These are phyloP conservation scores for Drosophila falleni DNA, from an alignment of 2,888 invertebrate species.

Conservation along the genomic window DNA sequence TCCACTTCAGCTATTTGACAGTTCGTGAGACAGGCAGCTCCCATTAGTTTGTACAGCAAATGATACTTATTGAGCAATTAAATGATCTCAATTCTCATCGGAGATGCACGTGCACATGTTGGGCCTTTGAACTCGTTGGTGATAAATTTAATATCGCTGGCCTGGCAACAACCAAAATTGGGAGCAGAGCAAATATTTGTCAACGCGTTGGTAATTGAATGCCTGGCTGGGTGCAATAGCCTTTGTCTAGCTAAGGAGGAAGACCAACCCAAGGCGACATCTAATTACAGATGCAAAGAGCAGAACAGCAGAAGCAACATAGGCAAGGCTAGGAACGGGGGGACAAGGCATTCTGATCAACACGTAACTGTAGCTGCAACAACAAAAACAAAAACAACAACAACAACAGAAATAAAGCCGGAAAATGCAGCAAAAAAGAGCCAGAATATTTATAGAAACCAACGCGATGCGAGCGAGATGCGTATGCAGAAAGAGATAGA, in stretches of 20 bases:
- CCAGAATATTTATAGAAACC: constrained; percentile 68
- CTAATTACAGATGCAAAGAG: constrained; percentile 50
- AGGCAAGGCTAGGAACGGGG: not conserved
- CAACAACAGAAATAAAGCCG: constrained; percentile 45
- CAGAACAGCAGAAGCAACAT: not conserved
- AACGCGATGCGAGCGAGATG: constrained; percentile 60
- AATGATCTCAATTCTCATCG: constrained; percentile 40
- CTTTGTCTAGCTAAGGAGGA: constrained; percentile 63
- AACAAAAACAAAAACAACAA: constrained; percentile 47
- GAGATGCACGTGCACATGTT: constrained; percentile 46
- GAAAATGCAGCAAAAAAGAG: constrained; percentile 43
- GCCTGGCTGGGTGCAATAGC: constrained; percentile 66
- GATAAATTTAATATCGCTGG: constrained; percentile 42
- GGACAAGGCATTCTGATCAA: constrained; percentile 27
- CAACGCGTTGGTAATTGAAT: constrained; percentile 76
- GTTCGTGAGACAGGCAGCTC: constrained; percentile 8
- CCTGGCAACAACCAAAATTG: constrained; percentile 28
- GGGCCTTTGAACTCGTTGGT: constrained; percentile 57
- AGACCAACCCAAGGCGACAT: constrained; percentile 71
- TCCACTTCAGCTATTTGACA: constrained; percentile 21
- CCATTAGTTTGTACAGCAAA: constrained; percentile 35
- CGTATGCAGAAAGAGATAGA: constrained; percentile 12
- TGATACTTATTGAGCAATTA: constrained; percentile 71
- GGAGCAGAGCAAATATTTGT: constrained; percentile 40
- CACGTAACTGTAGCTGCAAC: constrained; percentile 70